These are phyloP conservation scores for Cephus cinctus DNA, from an alignment of 1,140 invertebrate species.

Conservation along the genomic window DNA sequence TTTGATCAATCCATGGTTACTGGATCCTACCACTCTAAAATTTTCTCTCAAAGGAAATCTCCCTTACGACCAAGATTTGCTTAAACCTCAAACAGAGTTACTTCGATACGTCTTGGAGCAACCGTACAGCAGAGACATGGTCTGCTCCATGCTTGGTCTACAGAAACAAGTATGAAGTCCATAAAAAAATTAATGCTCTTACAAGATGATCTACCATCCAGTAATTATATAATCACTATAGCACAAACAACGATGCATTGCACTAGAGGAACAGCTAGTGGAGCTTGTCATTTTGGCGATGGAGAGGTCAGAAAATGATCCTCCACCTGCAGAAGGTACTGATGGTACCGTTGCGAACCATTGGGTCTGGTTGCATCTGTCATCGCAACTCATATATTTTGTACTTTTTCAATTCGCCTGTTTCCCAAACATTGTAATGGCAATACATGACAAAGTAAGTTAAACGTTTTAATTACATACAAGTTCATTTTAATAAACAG, in stretches of 20 bases:
- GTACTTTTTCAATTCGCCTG: constrained; percentile 92
- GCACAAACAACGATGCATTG: constrained; percentile 85
- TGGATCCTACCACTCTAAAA: constrained; percentile 83
- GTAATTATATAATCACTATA: constrained; percentile 48
- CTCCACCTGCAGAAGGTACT: constrained; percentile 56
- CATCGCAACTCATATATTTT: constrained; percentile 94
- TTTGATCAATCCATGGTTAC: constrained; percentile 86
- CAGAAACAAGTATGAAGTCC: constrained; percentile 73
- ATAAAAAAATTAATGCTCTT: neutral
- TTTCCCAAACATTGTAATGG: constrained; percentile 89
- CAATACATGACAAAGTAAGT: constrained; percentile 79
- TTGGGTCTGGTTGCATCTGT: constrained; percentile 90
- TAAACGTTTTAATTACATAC: constrained; percentile 6
- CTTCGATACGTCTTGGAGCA: constrained; percentile 91
- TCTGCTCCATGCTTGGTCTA: constrained; percentile 89
- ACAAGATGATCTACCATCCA: neutral
- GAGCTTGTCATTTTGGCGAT: constrained; percentile 89
- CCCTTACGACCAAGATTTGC: constrained; percentile 87
- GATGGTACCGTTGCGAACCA: constrained; percentile 72
- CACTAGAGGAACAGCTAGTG: constrained; percentile 90
- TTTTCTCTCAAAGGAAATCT: constrained; percentile 89
- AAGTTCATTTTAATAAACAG: constrained; percentile 12
- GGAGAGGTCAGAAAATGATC: constrained; percentile 81
- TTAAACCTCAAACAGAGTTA: constrained; percentile 85
- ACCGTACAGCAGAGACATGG: constrained; percentile 95